These are phyloP conservation scores for Brachionus koreanus DNA, from an alignment of 1,140 invertebrate genomes.

Conservation along the genomic window DNA sequence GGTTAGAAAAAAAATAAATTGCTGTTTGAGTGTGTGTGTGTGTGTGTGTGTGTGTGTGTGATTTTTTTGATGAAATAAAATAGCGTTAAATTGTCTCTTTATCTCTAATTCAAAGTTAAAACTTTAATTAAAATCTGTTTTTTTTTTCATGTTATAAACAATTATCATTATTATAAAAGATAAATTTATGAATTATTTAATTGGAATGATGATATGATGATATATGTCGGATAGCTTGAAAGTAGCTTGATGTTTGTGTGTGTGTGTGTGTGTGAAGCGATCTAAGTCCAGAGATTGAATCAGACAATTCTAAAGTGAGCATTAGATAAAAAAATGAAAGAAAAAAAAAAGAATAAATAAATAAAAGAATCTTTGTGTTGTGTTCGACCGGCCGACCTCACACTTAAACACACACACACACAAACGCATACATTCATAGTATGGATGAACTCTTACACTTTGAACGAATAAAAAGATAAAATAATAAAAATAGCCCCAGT, in stretches of 20 bases:
- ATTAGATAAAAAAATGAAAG: background rate
- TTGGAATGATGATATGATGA: background rate
- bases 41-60: no score
- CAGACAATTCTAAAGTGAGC: constrained; percentile 29
- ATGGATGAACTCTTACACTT: constrained; percentile 23
- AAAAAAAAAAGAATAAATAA: background rate
- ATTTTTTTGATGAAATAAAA: no score
- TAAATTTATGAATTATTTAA: no score
- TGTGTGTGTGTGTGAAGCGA: background rate
- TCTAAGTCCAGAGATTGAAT: background rate
- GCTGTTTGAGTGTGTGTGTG: no score
- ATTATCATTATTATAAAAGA: no score
- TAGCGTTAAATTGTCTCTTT: no score
- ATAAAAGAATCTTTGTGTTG: background rate
- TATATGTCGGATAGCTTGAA: background rate
- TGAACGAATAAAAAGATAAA: constrained; percentile 17
- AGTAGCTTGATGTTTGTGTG: background rate
- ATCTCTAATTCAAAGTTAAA: no score
- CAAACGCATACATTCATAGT: background rate
- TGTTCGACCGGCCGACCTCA: constrained; percentile 1
- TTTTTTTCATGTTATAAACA: no score
- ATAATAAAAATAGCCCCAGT: background rate
- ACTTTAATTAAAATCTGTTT: no score
- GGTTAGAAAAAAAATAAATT: no score
- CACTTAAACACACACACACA: background rate